These are phyloP conservation scores for Lacanobia oleracea DNA, from an alignment of 2,888 invertebrate genomes.

Conservation along the genomic window DNA sequence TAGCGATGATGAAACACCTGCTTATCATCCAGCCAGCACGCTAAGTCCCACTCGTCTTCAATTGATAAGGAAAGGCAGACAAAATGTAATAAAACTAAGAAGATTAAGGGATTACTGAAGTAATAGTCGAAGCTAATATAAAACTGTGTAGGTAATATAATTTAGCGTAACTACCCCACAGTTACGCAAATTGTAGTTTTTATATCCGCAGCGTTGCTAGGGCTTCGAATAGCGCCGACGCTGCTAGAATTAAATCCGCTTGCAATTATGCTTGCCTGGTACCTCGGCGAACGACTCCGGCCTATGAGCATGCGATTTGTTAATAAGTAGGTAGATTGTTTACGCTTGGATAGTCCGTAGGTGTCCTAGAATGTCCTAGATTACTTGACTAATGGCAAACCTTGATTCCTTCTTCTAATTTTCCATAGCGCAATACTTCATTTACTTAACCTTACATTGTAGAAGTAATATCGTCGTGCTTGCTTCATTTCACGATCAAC, in stretches of 20 bases:
- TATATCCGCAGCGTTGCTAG: conserved; percentile 35
- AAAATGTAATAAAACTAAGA: not conserved
- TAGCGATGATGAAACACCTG: not conserved
- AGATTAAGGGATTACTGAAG: conserved; percentile 20
- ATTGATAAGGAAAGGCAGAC: conserved; percentile 12
- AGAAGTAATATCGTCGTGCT: not conserved
- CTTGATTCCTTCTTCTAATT: not conserved
- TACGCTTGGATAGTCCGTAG: not conserved
- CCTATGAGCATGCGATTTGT: conserved; percentile 4
- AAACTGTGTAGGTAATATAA: conserved; percentile 38
- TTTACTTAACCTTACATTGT: not conserved
- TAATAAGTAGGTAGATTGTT: conserved; percentile 8
- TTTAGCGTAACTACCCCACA: conserved; percentile 24
- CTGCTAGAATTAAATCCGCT: conserved; percentile 55
- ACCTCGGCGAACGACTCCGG: conserved; percentile 27
- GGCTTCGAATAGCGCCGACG: conserved; percentile 50
- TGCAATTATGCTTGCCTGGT: conserved; percentile 59
- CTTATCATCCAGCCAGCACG: conserved; percentile 8
- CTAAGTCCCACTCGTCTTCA: not conserved
- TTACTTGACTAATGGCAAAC: not conserved
- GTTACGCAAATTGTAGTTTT: conserved; percentile 59
- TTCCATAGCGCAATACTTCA: not conserved
- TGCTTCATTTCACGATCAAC: not conserved
- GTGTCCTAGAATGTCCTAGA: not conserved
- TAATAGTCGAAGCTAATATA: conserved; percentile 7